Conservation (phyloP, 2,888 invertebrate genomes). For the Ditylenchus weischeri region DNA sequence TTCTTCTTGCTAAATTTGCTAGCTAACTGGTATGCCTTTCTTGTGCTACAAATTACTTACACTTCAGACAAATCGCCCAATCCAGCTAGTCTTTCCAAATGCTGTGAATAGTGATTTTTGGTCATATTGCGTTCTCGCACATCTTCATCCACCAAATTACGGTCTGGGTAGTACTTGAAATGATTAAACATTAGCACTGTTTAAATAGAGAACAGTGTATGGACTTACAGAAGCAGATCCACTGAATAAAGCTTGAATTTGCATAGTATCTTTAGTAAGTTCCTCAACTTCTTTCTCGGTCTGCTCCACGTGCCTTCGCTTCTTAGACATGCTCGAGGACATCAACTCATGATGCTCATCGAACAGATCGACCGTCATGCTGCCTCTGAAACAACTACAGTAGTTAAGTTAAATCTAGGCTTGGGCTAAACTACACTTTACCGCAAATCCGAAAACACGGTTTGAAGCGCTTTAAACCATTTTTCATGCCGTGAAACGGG, state of each 20-base stretch:
- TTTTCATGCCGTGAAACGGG: too few species aligned
- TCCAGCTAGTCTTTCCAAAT: slow-evolving; percentile 4
- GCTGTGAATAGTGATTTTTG: not conserved
- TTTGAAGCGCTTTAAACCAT: too few species aligned
- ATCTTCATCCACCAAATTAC: slow-evolving; percentile 49
- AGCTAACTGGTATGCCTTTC: not conserved
- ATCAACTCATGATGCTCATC: slow-evolving; percentile 33
- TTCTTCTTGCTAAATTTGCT: not conserved
- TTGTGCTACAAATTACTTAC: slow-evolving; percentile 1
- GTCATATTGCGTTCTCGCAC: slow-evolving; percentile 32
- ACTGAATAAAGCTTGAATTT: slow-evolving; percentile 44
- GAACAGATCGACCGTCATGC: slow-evolving; percentile 22
- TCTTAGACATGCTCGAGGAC: not conserved
- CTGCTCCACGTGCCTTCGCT: slow-evolving; percentile 26
- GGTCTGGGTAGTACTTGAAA: slow-evolving; percentile 46
- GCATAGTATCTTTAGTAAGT: slow-evolving; percentile 40
- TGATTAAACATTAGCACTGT: too few species aligned
- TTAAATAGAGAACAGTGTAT: too few species aligned
- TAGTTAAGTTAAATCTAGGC: too few species aligned
- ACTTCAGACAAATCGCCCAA: slow-evolving; percentile 14
- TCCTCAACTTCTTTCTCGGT: slow-evolving; percentile 42
- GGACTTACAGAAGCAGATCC: slow-evolving; percentile 16
- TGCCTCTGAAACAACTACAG: slow-evolving; percentile 14
- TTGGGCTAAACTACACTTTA: too few species aligned
- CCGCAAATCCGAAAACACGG: too few species aligned